Evolutionary conservation across 2,888 invertebrate species (phyloP).

Genomic region (Dicyrtoma fusca): DNA sequence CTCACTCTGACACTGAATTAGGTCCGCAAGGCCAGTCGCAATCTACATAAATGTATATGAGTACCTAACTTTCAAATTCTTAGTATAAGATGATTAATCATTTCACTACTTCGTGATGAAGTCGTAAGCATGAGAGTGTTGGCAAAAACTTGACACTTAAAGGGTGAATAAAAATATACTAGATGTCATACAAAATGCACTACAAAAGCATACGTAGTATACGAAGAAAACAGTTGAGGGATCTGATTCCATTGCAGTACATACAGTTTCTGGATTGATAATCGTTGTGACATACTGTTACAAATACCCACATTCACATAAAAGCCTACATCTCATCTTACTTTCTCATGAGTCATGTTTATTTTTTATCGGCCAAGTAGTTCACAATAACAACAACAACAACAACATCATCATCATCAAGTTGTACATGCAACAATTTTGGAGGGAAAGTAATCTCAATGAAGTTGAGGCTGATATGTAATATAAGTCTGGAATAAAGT

Average conservation of each 20-base stretch:
- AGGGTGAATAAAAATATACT: too few species aligned
- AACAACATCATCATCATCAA: not conserved
- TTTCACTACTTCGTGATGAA: too few species aligned
- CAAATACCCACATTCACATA: not conserved
- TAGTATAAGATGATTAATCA: too few species aligned
- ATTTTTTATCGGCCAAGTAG: not conserved
- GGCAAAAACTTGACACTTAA: too few species aligned
- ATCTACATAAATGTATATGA: too few species aligned
- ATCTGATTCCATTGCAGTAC: not conserved
- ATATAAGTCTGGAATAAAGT: constrained; percentile 17
- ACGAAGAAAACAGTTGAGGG: not conserved
- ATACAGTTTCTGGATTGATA: constrained; percentile 18
- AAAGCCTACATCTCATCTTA: not conserved
- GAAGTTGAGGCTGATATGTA: too few species aligned
- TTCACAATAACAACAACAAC: not conserved
- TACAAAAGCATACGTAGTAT: too few species aligned
- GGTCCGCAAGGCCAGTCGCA: too few species aligned
- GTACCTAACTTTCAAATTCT: too few species aligned
- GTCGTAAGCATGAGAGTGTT: too few species aligned
- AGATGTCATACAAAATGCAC: too few species aligned
- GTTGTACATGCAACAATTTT: not conserved
- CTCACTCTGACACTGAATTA: too few species aligned
- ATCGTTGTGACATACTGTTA: constrained; percentile 29
- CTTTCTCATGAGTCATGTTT: constrained; percentile 24
- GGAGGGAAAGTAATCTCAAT: not conserved